Evolutionary conservation across 2,888 invertebrate genomes (phyloP), one percentile per base, ranked within the genome.

Genomic region (Smittia aterrima): DNA sequence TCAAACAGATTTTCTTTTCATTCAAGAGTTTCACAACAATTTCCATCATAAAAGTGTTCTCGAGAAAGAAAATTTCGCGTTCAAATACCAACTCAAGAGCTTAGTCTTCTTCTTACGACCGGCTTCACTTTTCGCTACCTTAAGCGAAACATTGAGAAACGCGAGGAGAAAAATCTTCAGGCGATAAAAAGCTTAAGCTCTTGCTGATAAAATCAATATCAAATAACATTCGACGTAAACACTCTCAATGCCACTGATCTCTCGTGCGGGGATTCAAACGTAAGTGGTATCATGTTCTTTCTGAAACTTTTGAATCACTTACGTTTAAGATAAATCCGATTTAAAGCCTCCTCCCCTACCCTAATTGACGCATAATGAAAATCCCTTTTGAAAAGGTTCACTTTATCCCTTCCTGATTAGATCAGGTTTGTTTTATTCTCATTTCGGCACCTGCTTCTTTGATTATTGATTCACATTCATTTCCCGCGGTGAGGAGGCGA

Each of bases 401-500:
- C 24, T 58, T 58, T 13, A 22, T 58, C 58, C 58, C 58, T 58
- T 58, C 24, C 58, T 22, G 58, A 58, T 58, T 58, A 18, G 24
- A 58, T 58, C 58, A 58, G 24, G 24, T 22, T 58, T 22, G 16
- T 58, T 24, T 58, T 20, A 58, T 20, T 2, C 27, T 53, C 71
- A 27, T 58, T 32, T 68, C 25, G 25, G 32, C 71, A 71, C 71
- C 71, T 71, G 71, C 58, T 71, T 47, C 38, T 41, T 40, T 58
- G 41, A 54, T 71, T 71, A 54, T 54, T 20, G 54, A 71, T 41
- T 71, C 71, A 54, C 27, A 47, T 47, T 47, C 16, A 47, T 47
- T 47, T 47, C 11, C 47, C 47, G 47, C 47, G 11, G 47, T 11
- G 47, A 47, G 47, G 11, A 47, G 13, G 13, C 47, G 47, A 16